Evolutionary conservation across 1,140 invertebrate genomes (phyloP).

Genomic region (Epicauta chinensis): DNA sequence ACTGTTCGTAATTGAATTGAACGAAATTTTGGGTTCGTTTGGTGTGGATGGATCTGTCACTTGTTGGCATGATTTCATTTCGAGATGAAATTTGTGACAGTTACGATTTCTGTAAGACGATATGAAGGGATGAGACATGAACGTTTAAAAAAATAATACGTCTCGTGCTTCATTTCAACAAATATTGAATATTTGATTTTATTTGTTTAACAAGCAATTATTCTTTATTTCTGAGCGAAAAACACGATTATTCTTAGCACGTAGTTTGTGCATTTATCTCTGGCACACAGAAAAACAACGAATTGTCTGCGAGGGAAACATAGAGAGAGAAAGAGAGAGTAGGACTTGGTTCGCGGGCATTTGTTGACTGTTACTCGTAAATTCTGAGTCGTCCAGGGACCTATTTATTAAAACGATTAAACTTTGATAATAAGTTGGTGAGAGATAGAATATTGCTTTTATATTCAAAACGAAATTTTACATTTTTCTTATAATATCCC

Average conservation of each 20-base stretch:
- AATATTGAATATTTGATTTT: background rate
- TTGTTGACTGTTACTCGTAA: background rate
- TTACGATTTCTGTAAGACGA: too few species aligned
- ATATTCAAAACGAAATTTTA: too few species aligned
- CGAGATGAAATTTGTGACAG: too few species aligned
- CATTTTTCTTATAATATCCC: too few species aligned
- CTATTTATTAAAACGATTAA: constrained; percentile 7
- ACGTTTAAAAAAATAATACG: too few species aligned
- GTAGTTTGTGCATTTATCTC: constrained; percentile 6
- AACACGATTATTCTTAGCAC: background rate
- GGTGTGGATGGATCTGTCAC: too few species aligned
- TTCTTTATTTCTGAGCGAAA: background rate
- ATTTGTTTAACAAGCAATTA: background rate
- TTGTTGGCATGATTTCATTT: too few species aligned
- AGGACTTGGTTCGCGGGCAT: too few species aligned
- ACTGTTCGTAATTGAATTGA: background rate
- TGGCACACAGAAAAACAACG: background rate
- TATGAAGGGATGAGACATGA: too few species aligned
- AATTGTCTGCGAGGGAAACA: background rate
- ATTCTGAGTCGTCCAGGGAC: constrained; percentile 2
- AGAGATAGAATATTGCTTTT: background rate
- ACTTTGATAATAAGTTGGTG: constrained; percentile 5
- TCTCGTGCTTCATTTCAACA: too few species aligned
- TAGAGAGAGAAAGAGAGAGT: too few species aligned
- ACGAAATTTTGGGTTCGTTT: too few species aligned